A percentile compares a stretch with the other conserved stretches of the same genome.
These are phyloP conservation scores for Hemicordylus capensis DNA, from an alignment of 2,113 vertebrate species.

Conservation along the genomic window DNA sequence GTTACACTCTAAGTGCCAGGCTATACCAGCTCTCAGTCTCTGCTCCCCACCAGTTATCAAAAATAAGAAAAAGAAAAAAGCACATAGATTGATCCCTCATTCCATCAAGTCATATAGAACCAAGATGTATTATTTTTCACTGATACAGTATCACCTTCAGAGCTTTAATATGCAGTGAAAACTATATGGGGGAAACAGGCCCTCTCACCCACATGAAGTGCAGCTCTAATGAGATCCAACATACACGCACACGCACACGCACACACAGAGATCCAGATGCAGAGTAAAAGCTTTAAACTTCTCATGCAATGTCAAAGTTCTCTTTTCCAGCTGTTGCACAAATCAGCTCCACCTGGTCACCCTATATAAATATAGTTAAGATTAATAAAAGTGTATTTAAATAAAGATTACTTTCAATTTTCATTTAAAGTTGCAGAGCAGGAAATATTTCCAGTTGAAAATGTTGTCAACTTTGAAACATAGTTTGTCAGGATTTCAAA, in stretches of 20 bases:
- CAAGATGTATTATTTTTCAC: background rate
- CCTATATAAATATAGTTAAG: constrained; percentile 24
- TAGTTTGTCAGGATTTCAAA: background rate
- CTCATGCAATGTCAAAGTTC: constrained; percentile 23
- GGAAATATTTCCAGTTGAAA: constrained; percentile 30
- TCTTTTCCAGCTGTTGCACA: constrained; percentile 33
- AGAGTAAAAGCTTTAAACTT: constrained; percentile 8
- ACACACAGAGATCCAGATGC: constrained; percentile 21
- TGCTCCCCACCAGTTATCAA: no score
- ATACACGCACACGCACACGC: background rate
- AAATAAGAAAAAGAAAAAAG: no score
- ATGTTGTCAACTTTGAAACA: constrained; percentile 20
- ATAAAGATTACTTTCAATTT: constrained; percentile 13
- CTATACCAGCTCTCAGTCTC: background rate
- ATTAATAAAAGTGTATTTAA: background rate
- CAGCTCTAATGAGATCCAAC: constrained; percentile 11
- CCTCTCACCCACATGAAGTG: constrained; percentile 9
- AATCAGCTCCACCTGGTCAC: constrained; percentile 13
- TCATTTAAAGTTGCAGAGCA: constrained; percentile 25
- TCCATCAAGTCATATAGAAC: background rate
- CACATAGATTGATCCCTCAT: constrained; percentile 2
- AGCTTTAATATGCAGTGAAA: constrained; percentile 30
- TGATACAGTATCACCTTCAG: background rate
- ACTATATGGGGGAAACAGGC: background rate
- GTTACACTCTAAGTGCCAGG: background rate